phyloP scores from a whole-genome alignment of 2,888 invertebrate species.

The Trisateles emortualis region DNA sequence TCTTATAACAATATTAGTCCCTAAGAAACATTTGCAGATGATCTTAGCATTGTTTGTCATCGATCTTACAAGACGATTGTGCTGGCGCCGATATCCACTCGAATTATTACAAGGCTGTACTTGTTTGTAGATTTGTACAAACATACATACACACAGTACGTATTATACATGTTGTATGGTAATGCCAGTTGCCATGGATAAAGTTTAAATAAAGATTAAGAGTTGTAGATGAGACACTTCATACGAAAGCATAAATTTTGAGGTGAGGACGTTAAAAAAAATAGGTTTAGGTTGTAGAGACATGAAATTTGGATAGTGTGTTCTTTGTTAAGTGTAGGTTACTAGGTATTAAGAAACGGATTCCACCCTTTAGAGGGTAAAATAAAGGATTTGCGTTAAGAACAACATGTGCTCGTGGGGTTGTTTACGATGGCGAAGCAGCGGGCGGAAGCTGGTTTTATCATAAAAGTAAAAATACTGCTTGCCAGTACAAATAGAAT shows the following conservation, averaged over 20 bases:
- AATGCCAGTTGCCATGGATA: slow-evolving; percentile 22
- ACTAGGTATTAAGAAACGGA: too few relatives aligned
- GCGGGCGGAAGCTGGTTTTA: too few relatives aligned
- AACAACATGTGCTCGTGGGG: too few relatives aligned
- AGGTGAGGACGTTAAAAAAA: too few relatives aligned
- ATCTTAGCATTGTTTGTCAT: slow-evolving; percentile 30
- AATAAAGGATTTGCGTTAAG: too few relatives aligned
- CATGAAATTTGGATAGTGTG: too few relatives aligned
- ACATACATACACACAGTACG: slow-evolving; percentile 23
- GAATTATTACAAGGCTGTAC: slow-evolving; percentile 53
- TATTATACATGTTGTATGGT: slow-evolving; percentile 12
- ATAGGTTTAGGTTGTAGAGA: too few relatives aligned
- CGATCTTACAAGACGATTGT: slow-evolving; percentile 30
- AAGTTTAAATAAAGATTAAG: slow-evolving; percentile 19
- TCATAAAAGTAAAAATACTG: too few relatives aligned
- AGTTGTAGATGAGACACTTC: slow-evolving; percentile 2
- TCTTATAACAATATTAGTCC: slow-evolving; percentile 4
- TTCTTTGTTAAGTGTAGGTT: too few relatives aligned
- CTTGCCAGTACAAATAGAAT: too few relatives aligned
- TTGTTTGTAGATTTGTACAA: slow-evolving; percentile 38
- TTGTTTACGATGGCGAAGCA: too few relatives aligned
- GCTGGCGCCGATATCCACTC: slow-evolving; percentile 46
- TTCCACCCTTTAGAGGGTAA: too few relatives aligned
- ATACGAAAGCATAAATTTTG: not conserved
- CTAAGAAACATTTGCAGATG: slow-evolving; percentile 32